These are phyloP conservation scores for Microhierax caerulescens DNA, from an alignment of 2,797 vertebrate genomes.

Conservation along the genomic window DNA sequence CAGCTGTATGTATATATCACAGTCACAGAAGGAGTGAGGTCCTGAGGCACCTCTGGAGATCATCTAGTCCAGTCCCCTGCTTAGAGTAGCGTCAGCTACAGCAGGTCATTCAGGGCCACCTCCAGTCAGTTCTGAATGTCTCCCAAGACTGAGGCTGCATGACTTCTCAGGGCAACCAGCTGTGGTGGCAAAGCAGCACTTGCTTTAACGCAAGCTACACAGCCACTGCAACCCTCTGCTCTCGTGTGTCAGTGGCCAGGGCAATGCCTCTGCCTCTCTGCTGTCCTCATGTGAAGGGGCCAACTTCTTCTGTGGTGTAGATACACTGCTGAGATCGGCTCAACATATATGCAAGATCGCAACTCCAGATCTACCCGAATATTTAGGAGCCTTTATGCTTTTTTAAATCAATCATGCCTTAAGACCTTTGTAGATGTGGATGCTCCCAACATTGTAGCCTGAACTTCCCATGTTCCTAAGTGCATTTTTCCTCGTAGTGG, in stretches of 20 bases:
- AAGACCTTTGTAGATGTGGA: background rate
- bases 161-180: background rate
- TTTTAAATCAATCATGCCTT: background rate
- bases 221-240: background rate
- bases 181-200: background rate
- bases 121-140: background rate
- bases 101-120: background rate
- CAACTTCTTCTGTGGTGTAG: background rate
- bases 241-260: background rate
- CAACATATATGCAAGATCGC: background rate
- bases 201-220: background rate
- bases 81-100: background rate
- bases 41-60: background rate
- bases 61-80: background rate
- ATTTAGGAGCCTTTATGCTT: background rate
- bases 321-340: background rate
- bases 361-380: background rate
- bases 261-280: background rate
- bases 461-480: background rate
- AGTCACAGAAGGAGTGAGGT: background rate
- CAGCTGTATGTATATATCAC: background rate
- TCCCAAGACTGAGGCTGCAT: background rate
- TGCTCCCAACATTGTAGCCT: background rate
- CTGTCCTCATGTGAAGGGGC: background rate
- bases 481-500: background rate